Evolutionary conservation across 2,797 vertebrate species (phyloP).

Genomic region (Urocyon cinereoargenteus): DNA sequence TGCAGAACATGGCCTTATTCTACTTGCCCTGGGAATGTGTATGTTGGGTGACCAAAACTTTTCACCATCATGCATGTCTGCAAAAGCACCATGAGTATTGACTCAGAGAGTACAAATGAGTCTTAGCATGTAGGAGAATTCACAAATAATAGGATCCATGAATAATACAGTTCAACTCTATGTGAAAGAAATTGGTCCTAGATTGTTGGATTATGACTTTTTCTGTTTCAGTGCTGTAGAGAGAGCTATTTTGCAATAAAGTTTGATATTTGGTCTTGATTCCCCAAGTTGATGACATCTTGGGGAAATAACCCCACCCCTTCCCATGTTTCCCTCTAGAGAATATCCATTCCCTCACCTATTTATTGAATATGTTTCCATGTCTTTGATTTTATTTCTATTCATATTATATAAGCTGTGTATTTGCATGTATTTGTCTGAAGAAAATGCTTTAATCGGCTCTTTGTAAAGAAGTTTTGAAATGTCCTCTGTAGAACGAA

Average conservation of each 20-base stretch:
- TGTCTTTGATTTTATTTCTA: constrained; percentile 49
- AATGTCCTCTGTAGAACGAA: constrained; percentile 35
- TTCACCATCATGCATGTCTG: not conserved
- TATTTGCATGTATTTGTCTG: constrained; percentile 24
- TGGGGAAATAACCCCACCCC: not conserved
- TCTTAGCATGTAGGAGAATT: not conserved
- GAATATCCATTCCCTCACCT: not conserved
- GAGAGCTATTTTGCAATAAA: not conserved
- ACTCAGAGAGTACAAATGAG: not conserved
- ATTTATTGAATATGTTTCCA: not conserved
- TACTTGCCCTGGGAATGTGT: not conserved
- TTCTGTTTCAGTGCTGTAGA: constrained; percentile 5
- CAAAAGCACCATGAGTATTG: not conserved
- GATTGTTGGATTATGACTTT: not conserved
- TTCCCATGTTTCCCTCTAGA: not conserved
- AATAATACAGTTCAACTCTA: not conserved
- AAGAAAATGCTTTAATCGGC: constrained; percentile 39
- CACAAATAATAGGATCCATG: not conserved
- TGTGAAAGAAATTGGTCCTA: not conserved
- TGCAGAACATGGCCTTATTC: not conserved
- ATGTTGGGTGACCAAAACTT: not conserved
- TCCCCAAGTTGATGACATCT: not conserved
- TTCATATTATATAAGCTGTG: not conserved
- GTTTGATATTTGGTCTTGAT: not conserved
- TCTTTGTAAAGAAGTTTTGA: constrained; percentile 35